These are phyloP conservation scores for Neofelis nebulosa DNA, from an alignment of 2,113 vertebrate species.

Conservation along the genomic window DNA sequence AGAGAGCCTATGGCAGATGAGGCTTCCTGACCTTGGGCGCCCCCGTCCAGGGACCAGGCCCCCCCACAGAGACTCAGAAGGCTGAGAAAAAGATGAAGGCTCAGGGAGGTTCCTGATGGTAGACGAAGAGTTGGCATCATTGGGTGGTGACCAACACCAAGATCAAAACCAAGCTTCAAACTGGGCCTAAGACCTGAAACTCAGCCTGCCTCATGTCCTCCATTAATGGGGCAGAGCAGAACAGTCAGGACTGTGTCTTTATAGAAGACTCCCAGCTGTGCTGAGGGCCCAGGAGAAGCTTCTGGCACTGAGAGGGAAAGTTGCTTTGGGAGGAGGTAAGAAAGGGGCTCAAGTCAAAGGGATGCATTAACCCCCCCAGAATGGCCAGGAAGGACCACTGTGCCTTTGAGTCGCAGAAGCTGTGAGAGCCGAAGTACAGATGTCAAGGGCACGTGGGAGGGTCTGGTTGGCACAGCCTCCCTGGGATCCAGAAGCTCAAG, in stretches of 20 bases:
- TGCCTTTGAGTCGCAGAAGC: not conserved
- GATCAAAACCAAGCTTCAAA: too few relatives aligned
- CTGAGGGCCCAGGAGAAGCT: not conserved
- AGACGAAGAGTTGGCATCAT: too few relatives aligned
- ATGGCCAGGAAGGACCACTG: too few relatives aligned
- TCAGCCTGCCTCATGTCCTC: not conserved
- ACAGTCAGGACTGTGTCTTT: too few relatives aligned
- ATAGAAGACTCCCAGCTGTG: not conserved
- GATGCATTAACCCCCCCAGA: accelerated
- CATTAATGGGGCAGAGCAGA: not conserved
- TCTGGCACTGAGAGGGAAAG: not conserved
- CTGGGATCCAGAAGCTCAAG: not conserved
- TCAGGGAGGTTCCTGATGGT: not conserved
- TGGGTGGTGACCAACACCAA: too few relatives aligned
- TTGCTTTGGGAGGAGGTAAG: not conserved
- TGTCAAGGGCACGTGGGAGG: not conserved
- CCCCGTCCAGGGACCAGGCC: not conserved
- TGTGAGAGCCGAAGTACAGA: not conserved
- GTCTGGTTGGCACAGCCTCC: not conserved
- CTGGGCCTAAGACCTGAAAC: not conserved
- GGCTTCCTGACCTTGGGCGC: not conserved
- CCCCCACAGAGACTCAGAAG: not conserved
- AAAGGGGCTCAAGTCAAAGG: not conserved
- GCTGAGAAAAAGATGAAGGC: not conserved
- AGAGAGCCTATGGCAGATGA: not conserved